Percentiles rank a stretch among this genome's conserved stretches.
Conservation (phyloP, 2,113 vertebrate genomes). For the Grammomys dolichurus region DNA sequence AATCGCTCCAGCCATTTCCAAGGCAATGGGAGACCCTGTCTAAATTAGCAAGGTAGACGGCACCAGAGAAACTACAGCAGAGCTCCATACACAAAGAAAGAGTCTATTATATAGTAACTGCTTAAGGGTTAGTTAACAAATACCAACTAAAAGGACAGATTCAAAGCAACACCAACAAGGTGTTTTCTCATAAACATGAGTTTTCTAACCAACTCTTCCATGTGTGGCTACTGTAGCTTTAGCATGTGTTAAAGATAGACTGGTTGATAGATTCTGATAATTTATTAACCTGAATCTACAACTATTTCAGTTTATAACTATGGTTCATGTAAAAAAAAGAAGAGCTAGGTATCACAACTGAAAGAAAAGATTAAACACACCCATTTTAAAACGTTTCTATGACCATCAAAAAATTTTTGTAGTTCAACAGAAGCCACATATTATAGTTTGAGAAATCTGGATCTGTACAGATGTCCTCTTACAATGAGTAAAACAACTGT, state of each 20-base stretch:
- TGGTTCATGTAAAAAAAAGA: background rate
- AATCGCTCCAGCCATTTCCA: background rate
- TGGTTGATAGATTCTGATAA: background rate
- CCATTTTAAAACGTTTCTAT: slow-evolving; percentile 1
- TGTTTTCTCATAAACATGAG: background rate
- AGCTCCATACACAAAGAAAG: background rate
- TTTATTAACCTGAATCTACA: background rate
- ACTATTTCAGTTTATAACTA: background rate
- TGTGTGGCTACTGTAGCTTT: background rate
- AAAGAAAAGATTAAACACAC: background rate
- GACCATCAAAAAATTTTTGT: background rate
- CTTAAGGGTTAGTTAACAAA: background rate
- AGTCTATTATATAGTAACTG: background rate
- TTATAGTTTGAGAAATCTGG: background rate
- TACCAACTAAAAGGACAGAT: background rate
- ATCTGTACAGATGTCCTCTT: background rate
- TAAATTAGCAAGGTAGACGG: background rate
- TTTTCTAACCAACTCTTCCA: background rate
- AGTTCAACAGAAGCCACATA: background rate
- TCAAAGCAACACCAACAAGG: background rate
- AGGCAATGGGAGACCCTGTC: background rate
- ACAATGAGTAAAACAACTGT: background rate
- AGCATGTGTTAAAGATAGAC: background rate
- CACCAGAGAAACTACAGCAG: background rate
- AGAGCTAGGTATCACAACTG: background rate